Evolutionary conservation across 2,797 vertebrate species (phyloP).

Genomic region (Silurus aristotelis): DNA sequence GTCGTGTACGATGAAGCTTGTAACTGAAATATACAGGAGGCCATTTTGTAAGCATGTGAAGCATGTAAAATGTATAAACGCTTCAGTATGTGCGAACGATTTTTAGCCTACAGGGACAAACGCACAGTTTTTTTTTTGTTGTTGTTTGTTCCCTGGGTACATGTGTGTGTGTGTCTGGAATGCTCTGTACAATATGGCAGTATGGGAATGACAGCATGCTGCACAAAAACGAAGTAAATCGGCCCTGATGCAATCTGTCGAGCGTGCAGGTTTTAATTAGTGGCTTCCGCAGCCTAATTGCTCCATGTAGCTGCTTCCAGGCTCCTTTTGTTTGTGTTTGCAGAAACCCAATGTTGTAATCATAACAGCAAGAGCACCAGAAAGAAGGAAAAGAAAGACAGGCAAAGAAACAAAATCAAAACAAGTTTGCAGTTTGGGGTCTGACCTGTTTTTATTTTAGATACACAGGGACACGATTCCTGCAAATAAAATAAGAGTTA

Average conservation of each 20-base stretch:
- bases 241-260: constrained; percentile 77
- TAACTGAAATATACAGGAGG: neutral
- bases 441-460: neutral
- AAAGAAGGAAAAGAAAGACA: neutral
- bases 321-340: constrained; percentile 73
- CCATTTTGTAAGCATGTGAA: constrained; percentile 15
- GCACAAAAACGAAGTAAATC: constrained; percentile 70
- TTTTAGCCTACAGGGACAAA: constrained; percentile 53
- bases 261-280: constrained; percentile 80
- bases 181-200: constrained; percentile 63
- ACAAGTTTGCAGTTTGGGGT: neutral
- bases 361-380: constrained; percentile 42
- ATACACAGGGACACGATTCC: neutral
- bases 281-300: constrained; percentile 80
- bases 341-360: constrained; percentile 73
- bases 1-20: neutral
- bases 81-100: constrained; percentile 51
- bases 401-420: neutral
- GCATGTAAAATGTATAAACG: constrained; percentile 12
- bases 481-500: neutral
- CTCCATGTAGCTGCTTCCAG: constrained; percentile 67
- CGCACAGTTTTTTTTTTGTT: neutral
- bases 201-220: constrained; percentile 65
- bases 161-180: constrained; percentile 51
- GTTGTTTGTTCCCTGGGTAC: constrained; percentile 1